Base-by-base conservation (phyloP, 2,888 invertebrate genomes). In the Volucella inanis region DNA sequence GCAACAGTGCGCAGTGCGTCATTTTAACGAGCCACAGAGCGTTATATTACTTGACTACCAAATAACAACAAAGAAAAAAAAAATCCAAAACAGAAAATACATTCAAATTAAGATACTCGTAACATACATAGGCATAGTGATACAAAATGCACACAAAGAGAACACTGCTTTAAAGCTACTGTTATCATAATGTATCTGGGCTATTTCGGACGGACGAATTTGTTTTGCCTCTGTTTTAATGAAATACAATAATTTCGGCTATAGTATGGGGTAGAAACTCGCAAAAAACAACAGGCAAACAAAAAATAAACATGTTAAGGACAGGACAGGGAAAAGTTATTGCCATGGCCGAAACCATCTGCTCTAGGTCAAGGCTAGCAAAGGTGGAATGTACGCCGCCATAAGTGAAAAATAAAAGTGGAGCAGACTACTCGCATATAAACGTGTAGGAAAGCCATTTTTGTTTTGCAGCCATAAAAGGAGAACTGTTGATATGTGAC, bases 361-460 rank as follows among this genome's bases (percentile, higher is more conserved):
- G 74, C 64, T 74, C 74, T 74, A 74, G 74, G 74, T 74, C 74
- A 74, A 74, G 74, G 74, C 64, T 74, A 74, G 57, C n/a, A 41
- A 74, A 74, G 54, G 72, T 62, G 64, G 39, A 64, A 64, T 74
- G 54, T 31, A 31, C 31, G 31, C 31, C 4, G 45, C 22, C 47
- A 18, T 55, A 22, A 45, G 62, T 22, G 11, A 10, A 15, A 74
- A 31, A 10, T n/a, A 74, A n/a, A 64, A 74, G n/a, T 55, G 54
- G 61, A 31, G 55, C 62, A 55, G 49, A n/a, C 31, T 31, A 31
- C 31, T n/a, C n/a, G n/a, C n/a, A n/a, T n/a, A 31, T 31, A 31
- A 31, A 31, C 1, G 31, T 31, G 6, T 31, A 31, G 6, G 31
- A 31, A 10, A 8, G 18, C 1, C 1, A 14, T 41, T 11, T 18